Percentiles rank a stretch among this genome's conserved stretches.
Conservation (phyloP, 2,797 vertebrate genomes). For the Chrysocyon brachyurus region DNA sequence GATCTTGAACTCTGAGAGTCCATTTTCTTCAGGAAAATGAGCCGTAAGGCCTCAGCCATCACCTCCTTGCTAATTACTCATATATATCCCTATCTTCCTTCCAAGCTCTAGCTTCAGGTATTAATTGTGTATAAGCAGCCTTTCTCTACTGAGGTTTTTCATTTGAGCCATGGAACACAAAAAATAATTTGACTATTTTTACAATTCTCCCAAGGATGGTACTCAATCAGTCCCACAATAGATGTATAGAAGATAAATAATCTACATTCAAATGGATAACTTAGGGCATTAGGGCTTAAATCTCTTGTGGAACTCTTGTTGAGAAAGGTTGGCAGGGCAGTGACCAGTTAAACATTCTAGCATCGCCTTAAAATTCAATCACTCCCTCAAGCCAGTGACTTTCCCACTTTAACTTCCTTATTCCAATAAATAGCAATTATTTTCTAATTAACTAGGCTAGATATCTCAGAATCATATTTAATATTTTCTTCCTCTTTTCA, state of each 20-base stretch:
- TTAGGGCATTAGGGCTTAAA: neutral
- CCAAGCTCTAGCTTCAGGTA: neutral
- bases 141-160: conserved; percentile 40
- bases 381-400: neutral
- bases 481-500: conserved; percentile 39
- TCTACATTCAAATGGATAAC: neutral
- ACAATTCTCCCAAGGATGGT: neutral
- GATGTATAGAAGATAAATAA: neutral
- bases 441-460: neutral
- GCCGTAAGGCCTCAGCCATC: neutral
- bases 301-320: neutral
- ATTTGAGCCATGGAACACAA: neutral
- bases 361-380: neutral
- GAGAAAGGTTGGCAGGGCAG: neutral
- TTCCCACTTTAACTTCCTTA: conserved; percentile 31
- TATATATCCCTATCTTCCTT: neutral
- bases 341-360: neutral
- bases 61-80: neutral
- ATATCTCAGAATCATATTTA: neutral
- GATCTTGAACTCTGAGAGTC: neutral
- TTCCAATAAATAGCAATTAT: neutral
- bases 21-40: conserved; percentile 33
- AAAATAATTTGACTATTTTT: conserved; percentile 21
- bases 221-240: neutral
- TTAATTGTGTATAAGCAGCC: neutral